These are phyloP conservation scores for Enteromius mattozi DNA, from an alignment of 2,797 vertebrate species.

Conservation along the genomic window DNA sequence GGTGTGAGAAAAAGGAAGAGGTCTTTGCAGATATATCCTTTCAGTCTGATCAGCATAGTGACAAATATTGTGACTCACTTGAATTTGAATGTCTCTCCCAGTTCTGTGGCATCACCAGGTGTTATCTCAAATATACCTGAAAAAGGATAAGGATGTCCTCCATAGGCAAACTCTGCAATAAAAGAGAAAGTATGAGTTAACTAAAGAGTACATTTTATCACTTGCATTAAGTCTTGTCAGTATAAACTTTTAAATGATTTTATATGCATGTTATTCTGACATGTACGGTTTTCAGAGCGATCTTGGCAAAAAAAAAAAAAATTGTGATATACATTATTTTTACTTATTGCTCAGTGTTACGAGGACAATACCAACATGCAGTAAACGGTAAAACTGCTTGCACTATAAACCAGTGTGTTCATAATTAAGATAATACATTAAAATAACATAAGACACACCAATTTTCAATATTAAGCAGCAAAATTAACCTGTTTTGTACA, in stretches of 20 bases:
- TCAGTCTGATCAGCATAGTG: neutral
- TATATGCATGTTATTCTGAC: neutral
- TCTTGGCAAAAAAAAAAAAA: neutral
- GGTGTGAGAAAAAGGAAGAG: slow-evolving; percentile 11
- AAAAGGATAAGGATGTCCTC: slow-evolving; percentile 98
- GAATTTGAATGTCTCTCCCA: slow-evolving; percentile 99
- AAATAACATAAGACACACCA: too few relatives aligned
- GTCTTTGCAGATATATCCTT: neutral
- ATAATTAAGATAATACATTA: too few relatives aligned
- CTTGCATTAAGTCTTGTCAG: neutral
- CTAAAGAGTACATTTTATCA: neutral
- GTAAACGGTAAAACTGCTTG: too few relatives aligned
- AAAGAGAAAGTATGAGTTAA: neutral
- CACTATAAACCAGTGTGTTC: too few relatives aligned
- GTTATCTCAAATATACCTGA: slow-evolving; percentile 99
- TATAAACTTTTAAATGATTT: neutral
- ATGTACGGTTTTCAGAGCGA: neutral
- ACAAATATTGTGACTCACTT: slow-evolving; percentile 84
- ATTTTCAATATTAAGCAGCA: too few relatives aligned
- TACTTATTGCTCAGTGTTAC: neutral
- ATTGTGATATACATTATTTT: neutral
- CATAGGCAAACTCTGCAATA: slow-evolving; percentile 94
- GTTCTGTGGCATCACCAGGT: slow-evolving; percentile 94
- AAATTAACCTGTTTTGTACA: too few relatives aligned
- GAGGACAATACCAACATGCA: too few relatives aligned